Percentiles rank a stretch among this genome's conserved stretches.
Evolutionary conservation across 1,140 invertebrate genomes (phyloP).

Genomic region (Diachasma alloeum): DNA sequence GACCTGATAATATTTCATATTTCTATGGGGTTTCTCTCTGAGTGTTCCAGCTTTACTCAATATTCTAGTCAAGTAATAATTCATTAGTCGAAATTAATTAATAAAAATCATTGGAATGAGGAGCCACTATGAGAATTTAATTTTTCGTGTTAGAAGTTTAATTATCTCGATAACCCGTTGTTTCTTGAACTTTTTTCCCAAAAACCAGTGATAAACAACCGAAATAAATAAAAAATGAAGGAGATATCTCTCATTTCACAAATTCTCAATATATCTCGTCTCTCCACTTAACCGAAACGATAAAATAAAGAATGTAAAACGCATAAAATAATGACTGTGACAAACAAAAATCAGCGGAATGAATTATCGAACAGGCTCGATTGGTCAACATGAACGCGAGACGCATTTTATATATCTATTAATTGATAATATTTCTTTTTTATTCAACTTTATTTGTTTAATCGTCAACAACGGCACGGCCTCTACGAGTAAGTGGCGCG

Average conservation of each 20-base stretch:
- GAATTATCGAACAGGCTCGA: not conserved
- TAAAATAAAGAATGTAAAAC: not conserved
- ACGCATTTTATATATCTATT: constrained; percentile 13
- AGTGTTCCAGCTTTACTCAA: not conserved
- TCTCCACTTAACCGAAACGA: not conserved
- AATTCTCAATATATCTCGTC: too few relatives aligned
- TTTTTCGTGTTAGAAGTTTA: not conserved
- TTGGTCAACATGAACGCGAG: constrained; percentile 4
- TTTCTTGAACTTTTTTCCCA: too few relatives aligned
- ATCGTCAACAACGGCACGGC: constrained; percentile 56
- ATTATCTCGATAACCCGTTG: too few relatives aligned
- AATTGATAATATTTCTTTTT: not conserved
- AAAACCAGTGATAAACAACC: too few relatives aligned
- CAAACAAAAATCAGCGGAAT: not conserved
- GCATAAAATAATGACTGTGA: not conserved
- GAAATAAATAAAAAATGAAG: too few relatives aligned
- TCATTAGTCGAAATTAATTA: not conserved
- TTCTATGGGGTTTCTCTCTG: not conserved
- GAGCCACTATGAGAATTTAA: not conserved
- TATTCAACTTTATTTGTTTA: not conserved
- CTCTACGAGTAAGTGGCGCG: constrained; percentile 45
- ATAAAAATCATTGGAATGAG: not conserved
- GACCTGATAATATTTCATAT: not conserved
- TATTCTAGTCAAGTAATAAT: not conserved
- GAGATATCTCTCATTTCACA: too few relatives aligned